These are phyloP conservation scores for Notarius lentiginosus DNA, from an alignment of 2,113 vertebrate species.

Conservation along the genomic window DNA sequence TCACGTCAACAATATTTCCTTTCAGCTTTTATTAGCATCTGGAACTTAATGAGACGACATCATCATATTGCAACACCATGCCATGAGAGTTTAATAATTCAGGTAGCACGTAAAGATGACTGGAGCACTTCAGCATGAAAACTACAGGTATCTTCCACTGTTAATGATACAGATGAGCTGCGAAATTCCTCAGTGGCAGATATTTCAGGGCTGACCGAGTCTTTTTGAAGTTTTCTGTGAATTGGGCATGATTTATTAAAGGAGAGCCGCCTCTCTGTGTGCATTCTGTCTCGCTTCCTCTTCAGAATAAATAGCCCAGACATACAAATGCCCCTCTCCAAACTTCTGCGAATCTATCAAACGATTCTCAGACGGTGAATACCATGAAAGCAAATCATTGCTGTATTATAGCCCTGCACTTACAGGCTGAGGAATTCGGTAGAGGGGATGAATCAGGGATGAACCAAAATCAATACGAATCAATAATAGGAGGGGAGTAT, in stretches of 20 bases:
- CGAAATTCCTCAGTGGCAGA: background rate
- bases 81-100: background rate
- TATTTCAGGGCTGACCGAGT: slow-evolving; percentile 11
- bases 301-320: slow-evolving; percentile 15
- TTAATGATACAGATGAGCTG: background rate
- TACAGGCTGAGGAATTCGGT: background rate
- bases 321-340: background rate
- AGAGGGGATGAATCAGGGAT: background rate
- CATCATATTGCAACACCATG: background rate
- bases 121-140: background rate
- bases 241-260: slow-evolving; percentile 19
- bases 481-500: background rate
- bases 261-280: slow-evolving; percentile 10
- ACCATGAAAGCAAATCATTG: background rate
- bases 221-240: slow-evolving; percentile 9
- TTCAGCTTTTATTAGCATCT: background rate
- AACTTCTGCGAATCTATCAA: background rate
- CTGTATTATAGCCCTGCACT: background rate
- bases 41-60: background rate
- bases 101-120: background rate
- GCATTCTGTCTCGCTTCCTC: background rate
- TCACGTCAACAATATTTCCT: background rate
- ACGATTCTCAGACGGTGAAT: background rate
- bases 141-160: background rate
- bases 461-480: background rate